phyloP scores from a whole-genome alignment of 2,113 vertebrate species.

The Propithecus coquereli region DNA sequence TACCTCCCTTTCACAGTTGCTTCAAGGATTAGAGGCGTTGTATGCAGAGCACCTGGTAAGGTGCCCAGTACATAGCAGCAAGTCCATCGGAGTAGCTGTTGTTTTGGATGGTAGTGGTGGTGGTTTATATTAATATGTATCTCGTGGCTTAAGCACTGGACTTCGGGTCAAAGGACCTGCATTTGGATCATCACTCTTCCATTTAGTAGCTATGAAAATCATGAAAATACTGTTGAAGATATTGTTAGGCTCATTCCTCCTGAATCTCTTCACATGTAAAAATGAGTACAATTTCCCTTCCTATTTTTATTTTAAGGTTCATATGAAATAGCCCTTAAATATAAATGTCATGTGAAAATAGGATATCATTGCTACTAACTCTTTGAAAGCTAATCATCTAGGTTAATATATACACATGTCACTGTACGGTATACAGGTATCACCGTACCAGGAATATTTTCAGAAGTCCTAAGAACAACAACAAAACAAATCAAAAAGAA shows the following conservation, averaged over 20 bases:
- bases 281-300: neutral
- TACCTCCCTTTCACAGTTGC: neutral
- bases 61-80: neutral
- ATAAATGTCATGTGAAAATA: neutral
- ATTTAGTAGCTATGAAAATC: neutral
- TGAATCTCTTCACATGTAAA: neutral
- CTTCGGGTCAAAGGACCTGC: neutral
- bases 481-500: neutral
- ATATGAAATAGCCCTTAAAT: neutral
- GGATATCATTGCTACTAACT: neutral
- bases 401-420: neutral
- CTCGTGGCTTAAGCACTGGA: neutral
- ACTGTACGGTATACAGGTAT: neutral
- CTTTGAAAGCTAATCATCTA: neutral
- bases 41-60: neutral
- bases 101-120: neutral
- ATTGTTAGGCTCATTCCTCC: neutral
- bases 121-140: neutral
- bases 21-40: neutral
- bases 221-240: neutral
- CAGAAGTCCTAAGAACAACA: neutral
- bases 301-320: neutral
- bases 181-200: neutral
- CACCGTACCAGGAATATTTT: neutral
- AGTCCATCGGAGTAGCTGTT: neutral